Evolutionary conservation across 2,888 invertebrate genomes (phyloP).

Genomic region (Ophioninae sp.): DNA sequence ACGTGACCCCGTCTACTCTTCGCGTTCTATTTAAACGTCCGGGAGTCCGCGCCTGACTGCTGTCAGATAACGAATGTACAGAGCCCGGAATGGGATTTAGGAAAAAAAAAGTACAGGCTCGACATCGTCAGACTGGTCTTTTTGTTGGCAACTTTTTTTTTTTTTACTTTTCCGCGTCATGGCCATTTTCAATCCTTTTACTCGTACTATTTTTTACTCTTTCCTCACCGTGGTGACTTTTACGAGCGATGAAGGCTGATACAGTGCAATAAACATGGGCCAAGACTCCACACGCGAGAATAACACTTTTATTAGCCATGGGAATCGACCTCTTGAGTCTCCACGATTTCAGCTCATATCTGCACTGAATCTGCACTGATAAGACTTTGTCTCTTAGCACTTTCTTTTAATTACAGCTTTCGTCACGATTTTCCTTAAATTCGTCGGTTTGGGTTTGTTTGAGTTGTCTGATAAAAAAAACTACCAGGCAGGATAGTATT

Average conservation of each 20-base stretch:
- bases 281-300: slow-evolving; percentile 36
- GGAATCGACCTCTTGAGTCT: slow-evolving; percentile 30
- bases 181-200: slow-evolving; percentile 12
- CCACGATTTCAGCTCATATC: background rate
- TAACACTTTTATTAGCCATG: slow-evolving; percentile 55
- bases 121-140: slow-evolving; percentile 7
- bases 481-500: too few relatives aligned
- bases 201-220: slow-evolving; percentile 25
- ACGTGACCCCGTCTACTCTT: slow-evolving; percentile 1
- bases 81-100: slow-evolving; percentile 25
- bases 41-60: slow-evolving; percentile 8
- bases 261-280: slow-evolving; percentile 11
- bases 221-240: slow-evolving; percentile 36
- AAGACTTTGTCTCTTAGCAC: too few relatives aligned
- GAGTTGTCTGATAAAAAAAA: too few relatives aligned
- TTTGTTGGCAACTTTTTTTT: background rate
- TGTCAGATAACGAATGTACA: slow-evolving; percentile 12
- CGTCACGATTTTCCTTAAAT: too few relatives aligned
- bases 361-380: too few relatives aligned
- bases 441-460: too few relatives aligned
- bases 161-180: background rate
- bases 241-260: slow-evolving; percentile 30
- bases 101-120: background rate
- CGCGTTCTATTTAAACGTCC: slow-evolving; percentile 1
- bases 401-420: too few relatives aligned